phyloP scores from a whole-genome alignment of 2,888 invertebrate genomes.

The Zelleria hepariella region DNA sequence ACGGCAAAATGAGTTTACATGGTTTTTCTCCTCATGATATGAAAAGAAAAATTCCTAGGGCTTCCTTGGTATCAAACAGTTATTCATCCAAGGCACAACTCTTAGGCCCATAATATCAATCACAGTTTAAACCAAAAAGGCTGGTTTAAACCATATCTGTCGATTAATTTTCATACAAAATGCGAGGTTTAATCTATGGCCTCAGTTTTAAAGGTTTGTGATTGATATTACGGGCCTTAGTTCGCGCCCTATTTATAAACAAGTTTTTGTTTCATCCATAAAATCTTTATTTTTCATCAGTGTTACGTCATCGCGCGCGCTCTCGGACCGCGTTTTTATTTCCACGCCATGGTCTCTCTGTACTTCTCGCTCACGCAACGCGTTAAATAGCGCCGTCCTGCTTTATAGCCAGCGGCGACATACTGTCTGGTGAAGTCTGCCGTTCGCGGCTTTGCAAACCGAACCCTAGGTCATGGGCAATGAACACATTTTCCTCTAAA shows the following conservation, averaged over 20 bases:
- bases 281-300: constrained; percentile 13
- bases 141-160: too few species aligned
- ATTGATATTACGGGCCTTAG: not conserved
- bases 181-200: too few species aligned
- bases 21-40: too few species aligned
- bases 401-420: constrained; percentile 61
- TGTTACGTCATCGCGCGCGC: constrained; percentile 43
- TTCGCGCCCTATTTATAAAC: constrained; percentile 12
- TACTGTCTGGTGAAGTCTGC: constrained; percentile 63
- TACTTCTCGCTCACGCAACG: constrained; percentile 40
- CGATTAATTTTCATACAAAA: too few species aligned
- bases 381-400: constrained; percentile 38
- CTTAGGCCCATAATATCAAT: too few species aligned
- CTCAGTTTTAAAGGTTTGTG: not conserved
- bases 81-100: too few species aligned
- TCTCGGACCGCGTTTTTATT: constrained; percentile 40
- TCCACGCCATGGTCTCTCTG: constrained; percentile 36
- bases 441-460: constrained; percentile 52
- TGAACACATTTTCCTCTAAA: constrained; percentile 54
- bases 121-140: too few species aligned
- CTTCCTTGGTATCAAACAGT: too few species aligned
- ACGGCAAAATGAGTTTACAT: too few species aligned
- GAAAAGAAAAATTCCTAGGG: too few species aligned
- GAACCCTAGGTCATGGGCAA: constrained; percentile 61
- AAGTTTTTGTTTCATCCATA: constrained; percentile 6